These are phyloP conservation scores for Lamprotornis superbus DNA, from an alignment of 2,113 vertebrate genomes.

Conservation along the genomic window DNA sequence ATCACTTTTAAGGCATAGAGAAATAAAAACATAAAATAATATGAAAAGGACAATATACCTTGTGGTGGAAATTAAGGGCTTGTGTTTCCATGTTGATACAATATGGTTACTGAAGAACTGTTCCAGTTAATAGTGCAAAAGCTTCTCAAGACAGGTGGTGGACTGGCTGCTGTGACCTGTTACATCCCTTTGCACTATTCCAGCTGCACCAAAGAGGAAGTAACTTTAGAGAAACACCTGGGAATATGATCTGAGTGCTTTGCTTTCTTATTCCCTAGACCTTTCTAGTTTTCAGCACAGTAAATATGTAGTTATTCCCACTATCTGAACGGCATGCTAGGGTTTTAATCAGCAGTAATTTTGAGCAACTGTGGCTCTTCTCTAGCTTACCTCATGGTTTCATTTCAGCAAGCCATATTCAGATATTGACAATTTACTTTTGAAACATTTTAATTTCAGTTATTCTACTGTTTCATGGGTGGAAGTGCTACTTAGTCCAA, in stretches of 20 bases:
- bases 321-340: too few species aligned
- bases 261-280: not conserved
- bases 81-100: not conserved
- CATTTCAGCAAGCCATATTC: not conserved
- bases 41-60: not conserved
- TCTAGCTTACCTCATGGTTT: not conserved
- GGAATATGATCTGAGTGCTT: not conserved
- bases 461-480: not conserved
- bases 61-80: not conserved
- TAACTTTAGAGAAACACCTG: not conserved
- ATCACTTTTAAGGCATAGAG: not conserved
- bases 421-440: not conserved
- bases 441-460: not conserved
- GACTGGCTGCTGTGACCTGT: not conserved
- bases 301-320: not conserved
- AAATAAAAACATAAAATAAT: not conserved
- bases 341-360: not conserved
- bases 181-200: not conserved
- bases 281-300: not conserved
- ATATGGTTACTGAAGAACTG: not conserved
- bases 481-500: not conserved
- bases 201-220: not conserved
- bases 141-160: not conserved
- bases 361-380: not conserved
- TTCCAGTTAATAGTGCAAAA: not conserved